phyloP scores from a whole-genome alignment of 30 jellyfish, hydroid and myxozoan species.

The Sanderia malayensis region DNA sequence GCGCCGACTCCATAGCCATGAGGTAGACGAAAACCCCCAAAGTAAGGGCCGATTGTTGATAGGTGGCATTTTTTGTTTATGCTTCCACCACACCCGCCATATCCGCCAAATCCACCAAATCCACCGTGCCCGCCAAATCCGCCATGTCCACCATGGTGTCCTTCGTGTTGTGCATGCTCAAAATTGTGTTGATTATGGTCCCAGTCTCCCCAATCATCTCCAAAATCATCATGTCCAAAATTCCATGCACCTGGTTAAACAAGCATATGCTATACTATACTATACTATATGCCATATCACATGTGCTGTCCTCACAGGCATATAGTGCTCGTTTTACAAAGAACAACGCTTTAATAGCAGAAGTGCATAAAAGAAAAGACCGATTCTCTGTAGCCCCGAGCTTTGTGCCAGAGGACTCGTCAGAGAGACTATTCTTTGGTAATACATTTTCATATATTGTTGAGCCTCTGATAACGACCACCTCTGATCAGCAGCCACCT shows the following conservation, averaged over 20 bases:
- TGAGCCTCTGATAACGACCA: too few species aligned
- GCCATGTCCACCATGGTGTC: constrained; percentile 62
- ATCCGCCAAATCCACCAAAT: constrained; percentile 59
- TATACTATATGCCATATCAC: too few species aligned
- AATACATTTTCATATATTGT: too few species aligned
- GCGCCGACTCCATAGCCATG: constrained; percentile 25
- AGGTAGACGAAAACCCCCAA: constrained; percentile 50
- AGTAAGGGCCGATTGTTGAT: constrained; percentile 52
- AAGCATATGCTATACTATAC: too few species aligned
- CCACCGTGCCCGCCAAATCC: constrained; percentile 64
- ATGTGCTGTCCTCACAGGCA: too few species aligned
- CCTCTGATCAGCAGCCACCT: too few species aligned
- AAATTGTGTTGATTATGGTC: constrained; percentile 93
- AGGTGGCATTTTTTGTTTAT: constrained; percentile 39
- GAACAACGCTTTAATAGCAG: too few species aligned
- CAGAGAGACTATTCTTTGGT: too few species aligned
- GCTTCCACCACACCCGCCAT: constrained; percentile 45
- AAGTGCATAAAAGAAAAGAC: too few species aligned
- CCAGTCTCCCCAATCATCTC: constrained; percentile 99
- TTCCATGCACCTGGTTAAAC: constrained; percentile 99
- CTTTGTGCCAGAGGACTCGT: too few species aligned
- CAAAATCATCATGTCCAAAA: constrained; percentile 92
- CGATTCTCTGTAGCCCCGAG: too few species aligned
- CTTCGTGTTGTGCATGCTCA: constrained; percentile 72
- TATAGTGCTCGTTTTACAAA: too few species aligned